A percentile compares a stretch with the other conserved stretches of the same genome.
Evolutionary conservation across 64 coral and sea anemone species (phyloP).

Genomic region (Stichodactyla helianthus): DNA sequence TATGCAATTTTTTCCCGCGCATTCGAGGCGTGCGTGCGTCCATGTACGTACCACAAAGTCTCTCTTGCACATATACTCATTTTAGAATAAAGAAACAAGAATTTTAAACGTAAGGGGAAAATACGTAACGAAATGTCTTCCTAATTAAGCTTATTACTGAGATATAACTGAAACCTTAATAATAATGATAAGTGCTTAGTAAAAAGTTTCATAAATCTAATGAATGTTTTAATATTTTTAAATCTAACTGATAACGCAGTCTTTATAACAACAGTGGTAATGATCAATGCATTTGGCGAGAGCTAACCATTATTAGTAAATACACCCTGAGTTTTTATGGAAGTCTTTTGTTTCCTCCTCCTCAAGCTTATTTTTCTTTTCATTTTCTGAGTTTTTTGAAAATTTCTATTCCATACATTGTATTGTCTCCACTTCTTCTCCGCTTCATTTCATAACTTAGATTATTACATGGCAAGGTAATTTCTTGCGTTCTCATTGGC

Average conservation of each 20-base stretch:
- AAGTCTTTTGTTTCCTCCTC: too few relatives aligned
- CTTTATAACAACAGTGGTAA: background rate
- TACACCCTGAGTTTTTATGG: too few relatives aligned
- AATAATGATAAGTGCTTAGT: background rate
- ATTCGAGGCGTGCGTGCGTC: background rate
- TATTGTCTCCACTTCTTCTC: too few relatives aligned
- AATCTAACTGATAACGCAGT: background rate
- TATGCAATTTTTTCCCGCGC: background rate
- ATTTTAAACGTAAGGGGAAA: background rate
- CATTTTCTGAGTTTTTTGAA: too few relatives aligned
- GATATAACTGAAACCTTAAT: background rate
- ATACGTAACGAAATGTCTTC: background rate
- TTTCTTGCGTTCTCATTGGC: too few relatives aligned
- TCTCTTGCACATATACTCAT: background rate
- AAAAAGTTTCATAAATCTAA: background rate
- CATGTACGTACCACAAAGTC: background rate
- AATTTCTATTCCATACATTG: too few relatives aligned
- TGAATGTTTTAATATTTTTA: background rate
- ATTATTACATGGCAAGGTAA: too few relatives aligned
- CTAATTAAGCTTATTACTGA: background rate
- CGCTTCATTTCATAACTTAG: too few relatives aligned
- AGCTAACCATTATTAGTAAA: background rate
- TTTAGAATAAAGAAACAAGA: background rate
- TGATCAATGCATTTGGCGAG: background rate
- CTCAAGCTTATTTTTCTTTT: too few relatives aligned